Evolutionary conservation across 2,797 vertebrate genomes (phyloP).

Genomic region (Leptatherina wallacei): DNA sequence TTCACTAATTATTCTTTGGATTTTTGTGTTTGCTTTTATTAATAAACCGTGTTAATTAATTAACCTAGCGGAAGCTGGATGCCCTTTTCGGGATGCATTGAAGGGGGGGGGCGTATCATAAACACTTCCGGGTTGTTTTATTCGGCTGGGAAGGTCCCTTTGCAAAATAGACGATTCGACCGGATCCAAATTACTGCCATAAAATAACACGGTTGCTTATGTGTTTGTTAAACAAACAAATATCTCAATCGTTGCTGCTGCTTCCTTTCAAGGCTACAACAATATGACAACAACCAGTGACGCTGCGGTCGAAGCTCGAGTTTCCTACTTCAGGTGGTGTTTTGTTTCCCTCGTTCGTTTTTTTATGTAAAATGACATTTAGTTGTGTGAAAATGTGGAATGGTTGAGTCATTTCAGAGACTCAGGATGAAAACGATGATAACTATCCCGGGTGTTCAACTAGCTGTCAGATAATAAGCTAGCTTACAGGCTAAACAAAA

Average conservation of each 20-base stretch:
- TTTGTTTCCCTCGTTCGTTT: no score
- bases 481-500: conserved; percentile 6
- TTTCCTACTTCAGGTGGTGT: neutral
- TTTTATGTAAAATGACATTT: neutral
- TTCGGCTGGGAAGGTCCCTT: neutral
- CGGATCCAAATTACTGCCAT: rapidly evolving
- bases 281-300: conserved; percentile 31
- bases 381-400: neutral
- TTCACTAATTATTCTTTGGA: no score
- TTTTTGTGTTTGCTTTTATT: no score
- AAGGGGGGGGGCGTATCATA: neutral
- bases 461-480: neutral
- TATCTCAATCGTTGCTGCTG: neutral
- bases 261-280: conserved; percentile 7
- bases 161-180: neutral
- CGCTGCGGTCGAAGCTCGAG: conserved; percentile 9
- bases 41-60: no score
- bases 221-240: neutral
- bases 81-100: no score
- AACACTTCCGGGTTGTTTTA: neutral
- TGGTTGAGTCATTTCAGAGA: neutral
- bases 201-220: rapidly evolving
- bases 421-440: neutral
- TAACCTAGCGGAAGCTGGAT: no score
- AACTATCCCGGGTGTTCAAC: neutral